phyloP scores from a whole-genome alignment of 2,888 invertebrate genomes.

The Ametastegia equiseti region DNA sequence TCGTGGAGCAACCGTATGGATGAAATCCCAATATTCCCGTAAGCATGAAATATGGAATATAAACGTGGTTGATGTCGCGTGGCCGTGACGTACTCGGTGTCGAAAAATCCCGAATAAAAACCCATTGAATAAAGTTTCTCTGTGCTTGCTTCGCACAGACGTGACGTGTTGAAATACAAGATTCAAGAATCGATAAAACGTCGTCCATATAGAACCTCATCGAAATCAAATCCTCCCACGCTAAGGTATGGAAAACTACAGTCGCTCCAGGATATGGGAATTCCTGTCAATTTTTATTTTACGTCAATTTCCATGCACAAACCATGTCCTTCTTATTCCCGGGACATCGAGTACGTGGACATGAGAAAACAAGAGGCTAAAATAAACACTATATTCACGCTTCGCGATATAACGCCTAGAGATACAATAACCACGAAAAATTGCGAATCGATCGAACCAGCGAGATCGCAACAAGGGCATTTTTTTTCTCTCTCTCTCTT shows the following conservation, averaged over 20 bases:
- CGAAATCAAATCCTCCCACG: neutral
- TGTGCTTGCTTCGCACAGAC: no score
- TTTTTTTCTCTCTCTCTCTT: neutral
- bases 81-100: slow-evolving; percentile 30
- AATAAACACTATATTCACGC: slow-evolving; percentile 32
- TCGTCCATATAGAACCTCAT: neutral
- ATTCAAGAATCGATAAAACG: neutral
- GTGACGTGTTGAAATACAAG: neutral
- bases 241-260: neutral
- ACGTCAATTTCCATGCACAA: neutral
- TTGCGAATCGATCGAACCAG: neutral
- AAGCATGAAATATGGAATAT: slow-evolving; percentile 57
- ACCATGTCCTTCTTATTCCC: neutral
- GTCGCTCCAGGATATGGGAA: neutral
- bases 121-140: neutral
- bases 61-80: slow-evolving; percentile 48
- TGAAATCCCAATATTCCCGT: slow-evolving; percentile 54
- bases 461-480: neutral
- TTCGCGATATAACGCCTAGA: slow-evolving; percentile 1
- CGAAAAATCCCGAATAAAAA: neutral
- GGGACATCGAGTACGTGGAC: neutral
- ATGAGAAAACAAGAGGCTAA: neutral
- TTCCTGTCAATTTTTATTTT: neutral
- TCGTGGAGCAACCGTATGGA: slow-evolving; percentile 24
- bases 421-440: slow-evolving; percentile 24